Evolutionary conservation across 2,113 vertebrate genomes (phyloP), one percentile per base, ranked within the genome.

Genomic region (Limnothrissa miodon): DNA sequence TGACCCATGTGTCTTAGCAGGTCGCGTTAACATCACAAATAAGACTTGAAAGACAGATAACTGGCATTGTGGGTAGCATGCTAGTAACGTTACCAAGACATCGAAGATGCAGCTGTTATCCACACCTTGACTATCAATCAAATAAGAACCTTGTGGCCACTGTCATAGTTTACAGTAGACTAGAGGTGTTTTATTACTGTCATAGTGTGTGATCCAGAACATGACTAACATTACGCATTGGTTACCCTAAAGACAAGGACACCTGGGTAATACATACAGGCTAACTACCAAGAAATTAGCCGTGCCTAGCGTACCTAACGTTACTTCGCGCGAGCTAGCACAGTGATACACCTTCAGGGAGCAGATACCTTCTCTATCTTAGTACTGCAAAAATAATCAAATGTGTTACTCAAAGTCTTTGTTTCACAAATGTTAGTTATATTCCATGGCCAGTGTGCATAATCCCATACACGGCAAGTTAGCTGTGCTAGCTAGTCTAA

Each of bases 251-350:
- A 13, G 33, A 33, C 13, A 74, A 36, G 13, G 33, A 6, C 33
- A 70, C 10, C 29, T 33, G 17, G 66, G 25, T 39, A 36, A 74
- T 74, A 74, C 36, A 17, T 36, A 74, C 66, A 74, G 66, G 66
- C 66, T 74, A 74, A 74, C 66, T 11, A 74, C 10, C 33, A 39
- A 36, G 66, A 29, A 74, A 74, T 74, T 39, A 74, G 66, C 66
- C 33, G 36, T 36, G 4, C 13, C 66, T 74, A 74, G 66, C 66
- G n/a, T n/a, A n/a, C n/a, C 6, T 42, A 42, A 42, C 42, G 42
- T 36, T 15, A 39, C 66, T 33, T 74, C 62, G 2, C 13, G 33
- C 15, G 13, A 74, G 66, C 25, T 74, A 36, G 1, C 51, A 56
- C 51, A 56, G 21, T 3, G 66, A 36, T 36, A 17, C 25, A n/a